Conservation (phyloP, 2,888 invertebrate genomes). For the Dysmachus trigonus region DNA sequence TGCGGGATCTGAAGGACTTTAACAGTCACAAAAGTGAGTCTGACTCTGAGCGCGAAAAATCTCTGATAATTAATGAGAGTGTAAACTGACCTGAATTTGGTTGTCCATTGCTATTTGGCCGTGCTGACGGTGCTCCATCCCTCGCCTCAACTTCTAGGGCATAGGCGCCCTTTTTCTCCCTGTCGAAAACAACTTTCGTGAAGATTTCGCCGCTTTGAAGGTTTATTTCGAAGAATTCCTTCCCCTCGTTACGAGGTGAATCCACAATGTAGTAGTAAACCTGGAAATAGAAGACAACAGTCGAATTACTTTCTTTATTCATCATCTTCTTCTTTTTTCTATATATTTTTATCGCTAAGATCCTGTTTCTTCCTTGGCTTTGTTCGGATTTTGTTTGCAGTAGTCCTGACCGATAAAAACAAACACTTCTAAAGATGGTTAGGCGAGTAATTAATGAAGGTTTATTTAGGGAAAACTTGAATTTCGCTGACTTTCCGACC, state of each 20-base stretch:
- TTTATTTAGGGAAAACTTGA: neutral
- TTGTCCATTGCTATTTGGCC: slow-evolving; percentile 91
- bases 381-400: neutral
- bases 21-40: neutral
- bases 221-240: slow-evolving; percentile 96
- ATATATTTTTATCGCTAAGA: neutral
- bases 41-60: neutral
- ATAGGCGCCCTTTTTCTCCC: slow-evolving; percentile 97
- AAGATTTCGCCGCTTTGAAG: slow-evolving; percentile 94
- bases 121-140: slow-evolving; percentile 95
- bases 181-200: slow-evolving; percentile 94
- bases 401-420: neutral
- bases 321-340: neutral
- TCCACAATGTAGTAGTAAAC: slow-evolving; percentile 94
- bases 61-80: slow-evolving; percentile 20
- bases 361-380: neutral
- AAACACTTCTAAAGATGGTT: neutral
- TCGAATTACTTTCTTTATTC: neutral
- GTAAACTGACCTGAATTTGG: slow-evolving; percentile 87
- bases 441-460: neutral
- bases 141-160: slow-evolving; percentile 96
- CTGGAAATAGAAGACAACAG: slow-evolving; percentile 65
- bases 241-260: slow-evolving; percentile 90
- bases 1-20: neutral
- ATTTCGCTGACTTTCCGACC: slow-evolving; percentile 7